Evolutionary conservation across 30 jellyfish, hydroid and myxozoan genomes (phyloP).

Genomic region (Catostylus mosaicus): DNA sequence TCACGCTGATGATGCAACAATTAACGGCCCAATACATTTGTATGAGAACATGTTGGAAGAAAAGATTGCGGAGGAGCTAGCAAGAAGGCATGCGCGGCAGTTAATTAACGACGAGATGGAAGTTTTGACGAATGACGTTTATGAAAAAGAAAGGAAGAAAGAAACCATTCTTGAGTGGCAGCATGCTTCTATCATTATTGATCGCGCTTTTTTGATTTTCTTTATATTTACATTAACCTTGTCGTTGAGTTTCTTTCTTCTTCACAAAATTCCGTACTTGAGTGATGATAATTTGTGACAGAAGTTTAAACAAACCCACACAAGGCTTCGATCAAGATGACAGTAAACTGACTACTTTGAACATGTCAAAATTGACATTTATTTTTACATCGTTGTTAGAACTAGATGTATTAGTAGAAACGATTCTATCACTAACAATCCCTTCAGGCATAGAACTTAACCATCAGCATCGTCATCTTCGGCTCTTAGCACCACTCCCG

Average conservation of each 20-base stretch:
- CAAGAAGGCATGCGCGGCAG: conserved; percentile 35
- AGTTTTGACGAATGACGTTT: conserved; percentile 39
- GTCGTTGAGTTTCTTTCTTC: conserved; percentile 55
- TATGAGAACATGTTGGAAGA: conserved; percentile 22
- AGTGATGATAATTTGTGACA: background rate
- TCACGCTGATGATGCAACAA: background rate
- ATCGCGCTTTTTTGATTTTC: conserved; percentile 58
- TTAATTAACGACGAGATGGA: conserved; percentile 37
- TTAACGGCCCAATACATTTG: background rate
- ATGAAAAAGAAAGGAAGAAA: conserved; percentile 36
- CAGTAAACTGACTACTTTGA: too few relatives aligned
- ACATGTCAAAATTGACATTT: too few relatives aligned
- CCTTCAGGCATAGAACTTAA: too few relatives aligned
- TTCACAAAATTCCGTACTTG: conserved; percentile 34
- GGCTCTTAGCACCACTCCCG: too few relatives aligned
- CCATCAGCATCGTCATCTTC: too few relatives aligned
- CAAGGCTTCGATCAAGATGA: too few relatives aligned
- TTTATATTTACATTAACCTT: conserved; percentile 47
- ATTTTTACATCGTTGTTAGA: too few relatives aligned
- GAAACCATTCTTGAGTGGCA: conserved; percentile 62
- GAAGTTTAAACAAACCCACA: background rate
- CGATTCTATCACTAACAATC: background rate
- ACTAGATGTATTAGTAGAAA: too few relatives aligned
- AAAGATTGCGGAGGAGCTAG: conserved; percentile 19
- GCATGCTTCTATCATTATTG: conserved; percentile 73